Evolutionary conservation across 2,888 invertebrate species (phyloP), one percentile per base, ranked within the genome.

Genomic region (Lasioglossum villosulum): DNA sequence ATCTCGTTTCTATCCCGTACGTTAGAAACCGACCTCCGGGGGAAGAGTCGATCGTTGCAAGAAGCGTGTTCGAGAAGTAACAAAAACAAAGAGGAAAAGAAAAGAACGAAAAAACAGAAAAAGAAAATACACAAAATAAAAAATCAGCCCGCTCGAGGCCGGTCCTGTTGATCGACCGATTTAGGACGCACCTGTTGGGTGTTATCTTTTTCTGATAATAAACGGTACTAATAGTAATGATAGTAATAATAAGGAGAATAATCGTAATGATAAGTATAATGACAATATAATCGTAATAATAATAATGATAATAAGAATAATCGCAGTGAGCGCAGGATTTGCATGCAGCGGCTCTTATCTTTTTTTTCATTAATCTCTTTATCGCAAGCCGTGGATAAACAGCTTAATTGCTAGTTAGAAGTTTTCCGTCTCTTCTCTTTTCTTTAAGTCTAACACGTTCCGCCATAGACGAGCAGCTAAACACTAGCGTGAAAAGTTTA

Each of bases 211-310:
- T 74, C 34, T 75, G 78, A 81, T 88, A 87, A 86, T 88, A 83
- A 82, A 86, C 86, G 88, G 88, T 92, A 90, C 88, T 90, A 88
- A 90, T 91, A 92, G 78, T 90, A 88, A 89, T 90, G 86, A 89
- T 91, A 90, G 87, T 91, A 91, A 89, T 92, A 87, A 89, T 90
- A 91, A 91, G 85, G 73, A 87, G 86, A 86, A 84, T 92, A 91
- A 90, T 92, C 87, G 87, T 91, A 92, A 91, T 92, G 90, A 88
- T 93, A 91, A 92, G 91, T 89, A 90, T 91, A 91, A 93, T 93
- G 91, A 93, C 90, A 93, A 92, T 92, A 92, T 92, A 92, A 92
- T 91, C 86, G 88, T 91, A 90, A 88, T 91, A 91, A 90, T 90
- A 90, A 91, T 90, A 86, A 91, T 91, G 87, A 90, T 89, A 90